Conservation (phyloP, 2,888 invertebrate species). For the Latrodectus hesperus region DNA sequence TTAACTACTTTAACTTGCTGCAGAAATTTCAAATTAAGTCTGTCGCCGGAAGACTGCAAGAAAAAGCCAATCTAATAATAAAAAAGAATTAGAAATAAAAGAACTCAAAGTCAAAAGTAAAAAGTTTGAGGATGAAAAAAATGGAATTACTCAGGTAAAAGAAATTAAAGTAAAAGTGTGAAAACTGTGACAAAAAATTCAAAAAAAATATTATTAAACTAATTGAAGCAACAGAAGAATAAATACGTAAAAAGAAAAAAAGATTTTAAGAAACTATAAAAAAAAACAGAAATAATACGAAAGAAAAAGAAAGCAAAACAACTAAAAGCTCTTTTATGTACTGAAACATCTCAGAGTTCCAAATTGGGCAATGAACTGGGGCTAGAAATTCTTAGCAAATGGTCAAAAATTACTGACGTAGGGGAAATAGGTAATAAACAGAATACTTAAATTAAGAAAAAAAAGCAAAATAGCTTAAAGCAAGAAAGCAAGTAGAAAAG, state of each 20-base stretch:
- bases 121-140: neutral
- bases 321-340: constrained; percentile 36
- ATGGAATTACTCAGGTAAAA: constrained; percentile 22
- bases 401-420: constrained; percentile 9
- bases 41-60: too few relatives aligned
- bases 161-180: neutral
- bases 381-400: neutral
- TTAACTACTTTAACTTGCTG: too few relatives aligned
- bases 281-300: neutral
- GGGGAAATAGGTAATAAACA: constrained; percentile 7
- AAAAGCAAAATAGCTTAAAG: neutral
- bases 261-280: neutral
- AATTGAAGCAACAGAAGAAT: constrained; percentile 15
- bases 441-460: neutral
- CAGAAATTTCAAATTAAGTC: too few relatives aligned
- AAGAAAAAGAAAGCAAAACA: neutral
- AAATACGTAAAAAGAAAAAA: neutral
- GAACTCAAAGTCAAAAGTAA: neutral
- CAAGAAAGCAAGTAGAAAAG: neutral
- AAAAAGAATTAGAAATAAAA: neutral
- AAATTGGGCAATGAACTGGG: constrained; percentile 13
- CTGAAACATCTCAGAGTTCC: neutral
- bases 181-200: neutral
- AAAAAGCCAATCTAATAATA: neutral
- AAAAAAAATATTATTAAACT: constrained; percentile 6